Conservation (phyloP, 1,140 invertebrate species). For the Mylabris phalerata region DNA sequence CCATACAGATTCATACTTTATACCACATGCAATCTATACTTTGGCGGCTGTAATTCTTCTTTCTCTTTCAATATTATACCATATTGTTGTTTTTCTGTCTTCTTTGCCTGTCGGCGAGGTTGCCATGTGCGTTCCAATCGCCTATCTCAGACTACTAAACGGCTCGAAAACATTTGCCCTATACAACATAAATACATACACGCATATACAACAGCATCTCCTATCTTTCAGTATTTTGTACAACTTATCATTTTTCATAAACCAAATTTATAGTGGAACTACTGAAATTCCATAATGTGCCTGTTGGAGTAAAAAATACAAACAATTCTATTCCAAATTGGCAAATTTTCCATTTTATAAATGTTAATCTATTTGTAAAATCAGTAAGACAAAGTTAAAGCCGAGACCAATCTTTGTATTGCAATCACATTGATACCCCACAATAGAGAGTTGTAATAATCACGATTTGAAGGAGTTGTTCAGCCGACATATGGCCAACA, state of each 20-base stretch:
- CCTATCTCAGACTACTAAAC: constrained; percentile 24
- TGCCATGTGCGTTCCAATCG: constrained; percentile 19
- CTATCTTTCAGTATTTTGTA: constrained; percentile 1
- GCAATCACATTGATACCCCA: constrained; percentile 22
- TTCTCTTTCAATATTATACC: neutral
- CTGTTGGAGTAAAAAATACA: too few relatives aligned
- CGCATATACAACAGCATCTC: too few relatives aligned
- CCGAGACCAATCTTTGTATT: constrained; percentile 7
- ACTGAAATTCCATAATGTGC: too few relatives aligned
- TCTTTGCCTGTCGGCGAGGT: constrained; percentile 24
- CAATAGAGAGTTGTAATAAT: constrained; percentile 10
- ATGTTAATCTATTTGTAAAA: too few relatives aligned
- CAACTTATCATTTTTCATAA: constrained; percentile 26
- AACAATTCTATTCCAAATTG: too few relatives aligned
- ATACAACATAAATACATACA: too few relatives aligned
- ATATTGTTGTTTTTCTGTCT: neutral
- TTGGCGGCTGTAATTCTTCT: neutral
- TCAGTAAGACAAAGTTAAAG: neutral
- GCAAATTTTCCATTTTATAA: too few relatives aligned
- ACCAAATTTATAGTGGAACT: constrained; percentile 9
- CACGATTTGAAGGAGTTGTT: constrained; percentile 16
- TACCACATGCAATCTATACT: neutral
- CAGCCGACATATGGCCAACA: constrained; percentile 9
- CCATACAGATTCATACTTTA: constrained; percentile 2
- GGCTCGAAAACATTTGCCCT: constrained; percentile 26